Evolutionary conservation across 2,113 vertebrate genomes (phyloP).

Genomic region (Cebidichthys violaceus): DNA sequence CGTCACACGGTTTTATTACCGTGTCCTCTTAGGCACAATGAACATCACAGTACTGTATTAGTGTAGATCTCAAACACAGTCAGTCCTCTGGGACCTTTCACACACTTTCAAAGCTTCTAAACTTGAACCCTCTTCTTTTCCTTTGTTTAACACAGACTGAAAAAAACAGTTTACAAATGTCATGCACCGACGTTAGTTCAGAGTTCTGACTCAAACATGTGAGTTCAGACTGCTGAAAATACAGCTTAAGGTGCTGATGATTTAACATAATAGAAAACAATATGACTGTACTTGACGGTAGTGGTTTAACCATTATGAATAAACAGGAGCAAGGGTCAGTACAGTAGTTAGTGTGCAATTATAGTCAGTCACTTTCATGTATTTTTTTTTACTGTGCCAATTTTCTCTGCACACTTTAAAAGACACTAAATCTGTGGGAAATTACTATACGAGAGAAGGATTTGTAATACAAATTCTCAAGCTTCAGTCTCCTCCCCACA

Average conservation of each 20-base stretch:
- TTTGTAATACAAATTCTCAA: conserved; percentile 29
- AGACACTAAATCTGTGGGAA: conserved; percentile 54
- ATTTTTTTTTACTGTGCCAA: conserved; percentile 9
- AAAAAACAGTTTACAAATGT: conserved; percentile 34
- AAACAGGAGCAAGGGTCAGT: conserved; percentile 31
- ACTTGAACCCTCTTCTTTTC: neutral
- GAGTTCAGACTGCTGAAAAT: conserved; percentile 42
- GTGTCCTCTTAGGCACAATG: conserved; percentile 46
- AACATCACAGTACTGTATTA: conserved; percentile 34
- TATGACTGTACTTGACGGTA: conserved; percentile 22
- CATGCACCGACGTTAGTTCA: conserved; percentile 20
- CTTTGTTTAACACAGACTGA: neutral
- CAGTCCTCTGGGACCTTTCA: conserved; percentile 5
- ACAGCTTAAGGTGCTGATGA: conserved; percentile 67
- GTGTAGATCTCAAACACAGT: conserved; percentile 15
- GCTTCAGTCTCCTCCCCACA: conserved; percentile 31
- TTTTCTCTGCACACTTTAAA: conserved; percentile 40
- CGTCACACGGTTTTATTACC: neutral
- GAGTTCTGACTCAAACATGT: conserved; percentile 19
- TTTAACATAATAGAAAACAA: conserved; percentile 42
- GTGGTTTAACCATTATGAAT: conserved; percentile 32
- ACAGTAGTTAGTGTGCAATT: conserved; percentile 67
- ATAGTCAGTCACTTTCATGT: conserved; percentile 24
- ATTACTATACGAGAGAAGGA: conserved; percentile 28
- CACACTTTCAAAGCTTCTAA: conserved; percentile 25